Conservation (phyloP, 2,797 vertebrate species). For the Pampus argenteus region DNA sequence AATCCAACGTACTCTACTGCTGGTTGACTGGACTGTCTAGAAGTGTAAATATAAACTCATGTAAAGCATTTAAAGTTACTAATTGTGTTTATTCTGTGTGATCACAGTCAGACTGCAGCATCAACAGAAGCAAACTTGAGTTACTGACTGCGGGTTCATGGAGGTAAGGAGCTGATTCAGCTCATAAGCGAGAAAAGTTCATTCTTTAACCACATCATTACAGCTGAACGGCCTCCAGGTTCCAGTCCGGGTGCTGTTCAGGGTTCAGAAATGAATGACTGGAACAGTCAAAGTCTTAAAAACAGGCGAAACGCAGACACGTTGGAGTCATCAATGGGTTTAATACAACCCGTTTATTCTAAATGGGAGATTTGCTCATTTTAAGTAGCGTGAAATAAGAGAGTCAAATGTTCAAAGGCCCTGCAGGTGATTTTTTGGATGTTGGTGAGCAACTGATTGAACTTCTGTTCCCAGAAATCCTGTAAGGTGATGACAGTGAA, state of each 20-base stretch:
- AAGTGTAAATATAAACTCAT: neutral
- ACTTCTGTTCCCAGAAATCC: constrained; percentile 7
- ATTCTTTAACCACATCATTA: constrained; percentile 72
- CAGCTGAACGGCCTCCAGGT: constrained; percentile 66
- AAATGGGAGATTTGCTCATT: constrained; percentile 23
- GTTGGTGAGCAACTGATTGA: constrained; percentile 2
- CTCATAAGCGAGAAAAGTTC: constrained; percentile 53
- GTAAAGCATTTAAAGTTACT: constrained; percentile 25
- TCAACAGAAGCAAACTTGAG: constrained; percentile 41
- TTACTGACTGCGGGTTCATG: constrained; percentile 34
- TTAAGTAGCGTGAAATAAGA: constrained; percentile 10
- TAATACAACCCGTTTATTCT: constrained; percentile 30
- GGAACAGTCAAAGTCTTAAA: constrained; percentile 41
- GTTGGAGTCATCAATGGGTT: constrained; percentile 57
- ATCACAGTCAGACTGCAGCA: constrained; percentile 24
- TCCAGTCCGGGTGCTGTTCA: constrained; percentile 52
- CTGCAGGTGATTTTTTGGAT: constrained; percentile 41
- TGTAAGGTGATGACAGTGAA: constrained; percentile 34
- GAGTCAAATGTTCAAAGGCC: constrained; percentile 21
- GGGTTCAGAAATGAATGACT: constrained; percentile 62
- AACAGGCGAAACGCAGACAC: constrained; percentile 50
- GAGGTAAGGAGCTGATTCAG: constrained; percentile 65
- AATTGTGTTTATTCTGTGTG: constrained; percentile 41
- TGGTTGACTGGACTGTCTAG: constrained; percentile 5
- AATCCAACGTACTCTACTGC: neutral